phyloP scores from a whole-genome alignment of 2,113 vertebrate species.

The Himantopus leucocephalus region DNA sequence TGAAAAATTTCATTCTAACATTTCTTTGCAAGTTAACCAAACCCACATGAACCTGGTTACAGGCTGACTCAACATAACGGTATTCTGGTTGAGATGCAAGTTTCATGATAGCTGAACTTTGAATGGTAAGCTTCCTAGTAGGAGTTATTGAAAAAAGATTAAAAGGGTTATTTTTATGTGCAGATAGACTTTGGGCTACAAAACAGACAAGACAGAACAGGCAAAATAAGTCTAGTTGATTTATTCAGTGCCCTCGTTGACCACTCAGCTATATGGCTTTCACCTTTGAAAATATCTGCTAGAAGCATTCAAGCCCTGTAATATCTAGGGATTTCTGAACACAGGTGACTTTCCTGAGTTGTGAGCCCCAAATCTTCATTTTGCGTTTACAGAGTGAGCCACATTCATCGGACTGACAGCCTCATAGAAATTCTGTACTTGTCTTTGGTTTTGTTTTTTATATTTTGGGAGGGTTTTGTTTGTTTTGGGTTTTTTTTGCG shows the following conservation, averaged over 20 bases:
- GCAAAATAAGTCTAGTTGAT: neutral
- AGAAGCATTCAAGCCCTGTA: neutral
- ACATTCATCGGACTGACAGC: neutral
- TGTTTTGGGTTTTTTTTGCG: neutral
- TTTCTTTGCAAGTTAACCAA: neutral
- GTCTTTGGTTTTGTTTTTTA: neutral
- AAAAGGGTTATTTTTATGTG: neutral
- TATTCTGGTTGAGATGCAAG: neutral
- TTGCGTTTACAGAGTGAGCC: neutral
- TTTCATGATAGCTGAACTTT: neutral
- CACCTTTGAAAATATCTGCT: neutral
- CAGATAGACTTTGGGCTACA: neutral
- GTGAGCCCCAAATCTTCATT: neutral
- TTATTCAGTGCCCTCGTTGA: neutral
- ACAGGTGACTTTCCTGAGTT: neutral
- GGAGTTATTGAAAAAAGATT: neutral
- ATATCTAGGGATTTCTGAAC: neutral
- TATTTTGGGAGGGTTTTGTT: too few relatives aligned
- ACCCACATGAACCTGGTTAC: neutral
- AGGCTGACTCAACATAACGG: neutral
- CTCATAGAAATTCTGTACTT: neutral
- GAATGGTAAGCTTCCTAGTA: neutral
- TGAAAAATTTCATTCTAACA: neutral
- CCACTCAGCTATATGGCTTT: neutral
- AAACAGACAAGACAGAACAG: neutral